Conservation (phyloP, 2,888 invertebrate species). For the Drosophila falleni region DNA sequence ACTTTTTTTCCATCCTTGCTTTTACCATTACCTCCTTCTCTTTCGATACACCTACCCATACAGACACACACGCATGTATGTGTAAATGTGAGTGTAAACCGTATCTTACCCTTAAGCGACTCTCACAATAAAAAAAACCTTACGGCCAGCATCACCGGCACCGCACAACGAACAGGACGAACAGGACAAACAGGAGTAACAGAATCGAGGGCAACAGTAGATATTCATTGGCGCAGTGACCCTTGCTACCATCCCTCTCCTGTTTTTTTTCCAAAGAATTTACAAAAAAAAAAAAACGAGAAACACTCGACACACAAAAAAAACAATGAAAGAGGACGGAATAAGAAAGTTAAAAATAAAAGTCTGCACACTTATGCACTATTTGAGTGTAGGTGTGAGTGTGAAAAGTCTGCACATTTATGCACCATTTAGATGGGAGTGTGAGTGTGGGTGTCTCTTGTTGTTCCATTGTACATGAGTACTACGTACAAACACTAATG, state of each 20-base stretch:
- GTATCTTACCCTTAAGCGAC: constrained; percentile 35
- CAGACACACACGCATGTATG: not conserved
- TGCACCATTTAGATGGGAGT: not conserved
- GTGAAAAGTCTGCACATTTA: not conserved
- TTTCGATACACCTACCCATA: constrained; percentile 6
- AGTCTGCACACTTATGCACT: not conserved
- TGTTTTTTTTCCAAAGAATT: constrained; percentile 11
- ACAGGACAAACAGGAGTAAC: not conserved
- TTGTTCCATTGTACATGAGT: not conserved
- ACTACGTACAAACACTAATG: not conserved
- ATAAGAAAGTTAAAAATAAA: constrained; percentile 30
- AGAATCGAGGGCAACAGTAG: constrained; percentile 24
- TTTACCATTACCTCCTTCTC: constrained; percentile 17
- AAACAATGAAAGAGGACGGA: constrained; percentile 24
- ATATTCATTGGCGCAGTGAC: constrained; percentile 53
- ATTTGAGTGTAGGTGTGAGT: not conserved
- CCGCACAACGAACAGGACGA: not conserved
- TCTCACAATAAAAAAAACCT: constrained; percentile 16
- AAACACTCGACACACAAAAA: constrained; percentile 13
- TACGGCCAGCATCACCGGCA: constrained; percentile 15
- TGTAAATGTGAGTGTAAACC: constrained; percentile 8
- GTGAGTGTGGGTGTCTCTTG: not conserved
- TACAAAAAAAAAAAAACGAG: constrained; percentile 17
- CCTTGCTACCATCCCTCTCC: constrained; percentile 21
- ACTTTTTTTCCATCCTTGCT: constrained; percentile 14